These are phyloP conservation scores for Actenoides lindsayi DNA, from an alignment of 2,113 vertebrate species.

Conservation along the genomic window DNA sequence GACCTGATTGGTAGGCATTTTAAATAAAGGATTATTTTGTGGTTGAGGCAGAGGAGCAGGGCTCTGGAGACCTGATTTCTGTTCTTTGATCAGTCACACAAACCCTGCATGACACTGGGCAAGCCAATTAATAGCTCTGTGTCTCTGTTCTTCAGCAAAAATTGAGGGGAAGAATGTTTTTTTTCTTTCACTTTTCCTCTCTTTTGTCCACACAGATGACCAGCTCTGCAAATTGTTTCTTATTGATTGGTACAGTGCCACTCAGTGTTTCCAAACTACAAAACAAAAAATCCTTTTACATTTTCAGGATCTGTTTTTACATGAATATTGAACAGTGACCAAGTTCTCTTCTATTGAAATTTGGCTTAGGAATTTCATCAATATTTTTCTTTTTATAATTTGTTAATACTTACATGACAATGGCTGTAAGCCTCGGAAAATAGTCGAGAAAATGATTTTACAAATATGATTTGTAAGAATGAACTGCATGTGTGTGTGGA, in stretches of 20 bases:
- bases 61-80: conserved; percentile 10
- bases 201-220: neutral
- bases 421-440: neutral
- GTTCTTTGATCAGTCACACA: conserved; percentile 14
- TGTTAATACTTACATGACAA: neutral
- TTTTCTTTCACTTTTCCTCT: neutral
- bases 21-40: neutral
- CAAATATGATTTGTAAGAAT: neutral
- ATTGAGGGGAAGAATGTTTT: neutral
- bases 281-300: neutral
- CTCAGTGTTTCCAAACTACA: neutral
- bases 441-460: neutral
- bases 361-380: neutral
- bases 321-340: neutral
- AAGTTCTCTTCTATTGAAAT: neutral
- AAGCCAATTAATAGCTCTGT: neutral
- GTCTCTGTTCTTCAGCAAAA: neutral
- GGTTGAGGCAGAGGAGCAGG: neutral
- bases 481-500: fast-evolving
- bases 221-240: neutral
- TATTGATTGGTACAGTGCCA: neutral
- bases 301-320: neutral
- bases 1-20: neutral
- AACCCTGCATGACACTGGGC: neutral
- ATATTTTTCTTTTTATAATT: neutral